Percentiles rank a stretch among this genome's conserved stretches.
phyloP scores from a whole-genome alignment of 2,113 vertebrate species.

The Pelecanoides urinatrix region DNA sequence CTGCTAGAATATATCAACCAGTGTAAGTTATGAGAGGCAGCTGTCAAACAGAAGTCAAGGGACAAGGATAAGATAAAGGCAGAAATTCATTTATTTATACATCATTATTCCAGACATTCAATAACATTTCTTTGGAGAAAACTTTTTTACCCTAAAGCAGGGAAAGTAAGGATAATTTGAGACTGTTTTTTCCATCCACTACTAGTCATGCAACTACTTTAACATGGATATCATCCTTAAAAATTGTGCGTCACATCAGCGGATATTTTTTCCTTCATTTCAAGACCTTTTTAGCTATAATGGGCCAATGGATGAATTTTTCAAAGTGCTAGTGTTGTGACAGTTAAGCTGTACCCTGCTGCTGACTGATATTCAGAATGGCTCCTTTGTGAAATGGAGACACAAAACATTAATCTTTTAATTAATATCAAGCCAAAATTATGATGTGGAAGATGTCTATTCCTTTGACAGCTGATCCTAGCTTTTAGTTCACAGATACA shows the following conservation, averaged over 20 bases:
- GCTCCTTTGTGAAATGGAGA: not conserved
- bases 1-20: not conserved
- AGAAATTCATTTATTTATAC: constrained; percentile 38
- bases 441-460: not conserved
- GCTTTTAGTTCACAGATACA: not conserved
- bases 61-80: not conserved
- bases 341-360: not conserved
- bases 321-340: not conserved
- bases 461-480: not conserved
- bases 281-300: not conserved
- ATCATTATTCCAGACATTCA: constrained; percentile 23
- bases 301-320: constrained; percentile 10
- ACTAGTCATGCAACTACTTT: not conserved
- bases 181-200: not conserved
- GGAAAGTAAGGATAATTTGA: not conserved
- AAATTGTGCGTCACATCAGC: not conserved
- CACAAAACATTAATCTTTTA: not conserved
- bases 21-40: not conserved
- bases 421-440: not conserved
- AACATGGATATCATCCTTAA: not conserved
- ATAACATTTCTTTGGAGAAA: constrained; percentile 11
- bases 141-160: not conserved
- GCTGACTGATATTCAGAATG: not conserved
- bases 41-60: not conserved
- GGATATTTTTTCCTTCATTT: not conserved